Conservation (phyloP, 2,113 vertebrate genomes). For the Datnioides undecimradiatus region DNA sequence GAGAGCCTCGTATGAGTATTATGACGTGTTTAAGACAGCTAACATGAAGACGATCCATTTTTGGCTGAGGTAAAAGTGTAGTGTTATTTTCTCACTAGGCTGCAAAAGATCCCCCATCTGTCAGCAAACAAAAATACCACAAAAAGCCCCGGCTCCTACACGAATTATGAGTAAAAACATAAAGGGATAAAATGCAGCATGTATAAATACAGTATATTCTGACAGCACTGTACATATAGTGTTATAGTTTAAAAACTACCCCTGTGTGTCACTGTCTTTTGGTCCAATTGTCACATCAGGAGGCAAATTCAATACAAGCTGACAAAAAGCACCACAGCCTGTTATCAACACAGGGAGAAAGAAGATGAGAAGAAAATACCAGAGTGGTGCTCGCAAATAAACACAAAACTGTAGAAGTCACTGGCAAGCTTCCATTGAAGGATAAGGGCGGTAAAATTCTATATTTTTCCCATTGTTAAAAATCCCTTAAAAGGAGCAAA, state of each 20-base stretch:
- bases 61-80: slow-evolving; percentile 38
- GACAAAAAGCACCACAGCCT: slow-evolving; percentile 27
- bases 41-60: slow-evolving; percentile 27
- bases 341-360: neutral
- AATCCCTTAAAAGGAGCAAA: neutral
- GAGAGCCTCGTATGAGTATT: slow-evolving; percentile 53
- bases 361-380: slow-evolving; percentile 9
- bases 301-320: slow-evolving; percentile 35
- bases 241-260: neutral
- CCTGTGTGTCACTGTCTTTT: slow-evolving; percentile 22
- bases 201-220: neutral
- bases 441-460: neutral
- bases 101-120: neutral
- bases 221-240: neutral
- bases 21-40: slow-evolving; percentile 40
- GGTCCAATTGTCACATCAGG: slow-evolving; percentile 37
- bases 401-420: slow-evolving; percentile 2
- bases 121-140: slow-evolving; percentile 14
- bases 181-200: neutral
- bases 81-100: slow-evolving; percentile 13
- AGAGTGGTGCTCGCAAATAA: slow-evolving; percentile 11
- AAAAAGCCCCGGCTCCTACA: slow-evolving; percentile 1
- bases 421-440: neutral
- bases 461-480: neutral
- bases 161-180: slow-evolving; percentile 5